Percentiles rank a stretch among this genome's conserved stretches.
phyloP scores from a whole-genome alignment of 1,140 invertebrate genomes.

The Pantala flavescens region DNA sequence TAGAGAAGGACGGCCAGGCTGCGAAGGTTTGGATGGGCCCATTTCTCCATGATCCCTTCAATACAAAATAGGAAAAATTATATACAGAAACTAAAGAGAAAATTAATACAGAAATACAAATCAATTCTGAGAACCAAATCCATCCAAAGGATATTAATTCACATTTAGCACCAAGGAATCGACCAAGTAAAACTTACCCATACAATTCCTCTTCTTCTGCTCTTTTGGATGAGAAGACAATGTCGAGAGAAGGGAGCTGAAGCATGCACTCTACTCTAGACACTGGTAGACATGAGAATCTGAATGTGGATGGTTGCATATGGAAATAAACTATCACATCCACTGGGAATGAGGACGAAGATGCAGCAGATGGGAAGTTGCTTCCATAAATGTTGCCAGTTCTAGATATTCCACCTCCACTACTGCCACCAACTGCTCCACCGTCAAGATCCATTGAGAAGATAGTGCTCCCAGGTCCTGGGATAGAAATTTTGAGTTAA shows the following conservation, averaged over 20 bases:
- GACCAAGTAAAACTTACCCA: constrained; percentile 29
- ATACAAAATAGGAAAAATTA: neutral
- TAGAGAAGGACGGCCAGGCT: neutral
- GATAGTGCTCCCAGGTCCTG: constrained; percentile 28
- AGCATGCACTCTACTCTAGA: constrained; percentile 94
- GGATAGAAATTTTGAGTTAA: neutral
- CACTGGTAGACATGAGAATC: constrained; percentile 90
- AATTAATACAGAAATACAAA: neutral
- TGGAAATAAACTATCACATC: constrained; percentile 98
- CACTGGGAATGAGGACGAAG: constrained; percentile 85
- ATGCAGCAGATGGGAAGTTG: constrained; percentile 25
- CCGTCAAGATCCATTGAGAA: constrained; percentile 31
- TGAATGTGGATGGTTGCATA: constrained; percentile 86
- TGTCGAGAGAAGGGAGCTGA: constrained; percentile 87
- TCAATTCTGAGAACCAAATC: no score
- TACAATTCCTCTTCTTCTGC: constrained; percentile 55
- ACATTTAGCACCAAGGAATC: no score
- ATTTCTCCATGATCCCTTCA: neutral
- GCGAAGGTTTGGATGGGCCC: neutral
- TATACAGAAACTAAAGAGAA: neutral
- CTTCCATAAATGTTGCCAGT: neutral
- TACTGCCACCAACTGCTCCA: neutral
- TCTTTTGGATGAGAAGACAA: constrained; percentile 83
- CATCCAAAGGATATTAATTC: no score
- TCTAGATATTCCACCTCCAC: neutral